Conservation (phyloP, 2,113 vertebrate species). For the Microtus montanus region DNA sequence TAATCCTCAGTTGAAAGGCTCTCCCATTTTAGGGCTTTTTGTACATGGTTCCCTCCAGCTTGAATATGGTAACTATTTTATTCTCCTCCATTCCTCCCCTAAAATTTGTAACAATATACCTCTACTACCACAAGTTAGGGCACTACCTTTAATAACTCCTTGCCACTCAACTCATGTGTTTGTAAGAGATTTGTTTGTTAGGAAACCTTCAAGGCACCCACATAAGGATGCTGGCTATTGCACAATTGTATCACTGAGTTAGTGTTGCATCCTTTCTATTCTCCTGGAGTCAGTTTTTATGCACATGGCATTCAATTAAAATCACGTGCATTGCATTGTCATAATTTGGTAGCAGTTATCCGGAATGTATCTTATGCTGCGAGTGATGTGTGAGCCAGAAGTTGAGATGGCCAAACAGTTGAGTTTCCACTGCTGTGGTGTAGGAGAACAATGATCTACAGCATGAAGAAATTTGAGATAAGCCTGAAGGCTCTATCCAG, state of each 20-base stretch:
- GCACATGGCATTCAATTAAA: not conserved
- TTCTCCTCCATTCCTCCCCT: not conserved
- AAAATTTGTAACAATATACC: not conserved
- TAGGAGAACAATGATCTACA: not conserved
- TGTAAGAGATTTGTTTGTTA: not conserved
- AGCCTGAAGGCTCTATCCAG: not conserved
- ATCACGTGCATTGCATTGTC: not conserved
- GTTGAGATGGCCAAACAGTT: not conserved
- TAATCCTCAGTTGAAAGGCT: not conserved
- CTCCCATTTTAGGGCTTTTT: not conserved
- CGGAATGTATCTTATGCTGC: not conserved
- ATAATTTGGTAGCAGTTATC: not conserved
- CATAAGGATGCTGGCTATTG: not conserved
- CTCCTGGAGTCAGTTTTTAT: not conserved
- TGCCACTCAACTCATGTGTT: not conserved
- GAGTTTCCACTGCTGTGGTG: not conserved
- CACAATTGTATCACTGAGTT: not conserved
- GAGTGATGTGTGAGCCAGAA: not conserved
- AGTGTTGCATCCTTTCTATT: not conserved
- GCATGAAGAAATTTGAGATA: not conserved
- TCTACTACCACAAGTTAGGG: not conserved
- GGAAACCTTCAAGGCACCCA: not conserved
- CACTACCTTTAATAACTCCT: not conserved
- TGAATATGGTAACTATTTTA: not conserved
- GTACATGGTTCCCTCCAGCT: not conserved